A percentile compares a stretch with the other conserved stretches of the same genome.
Evolutionary conservation across 2,113 vertebrate genomes (phyloP).

Genomic region (Xiphias gladius): DNA sequence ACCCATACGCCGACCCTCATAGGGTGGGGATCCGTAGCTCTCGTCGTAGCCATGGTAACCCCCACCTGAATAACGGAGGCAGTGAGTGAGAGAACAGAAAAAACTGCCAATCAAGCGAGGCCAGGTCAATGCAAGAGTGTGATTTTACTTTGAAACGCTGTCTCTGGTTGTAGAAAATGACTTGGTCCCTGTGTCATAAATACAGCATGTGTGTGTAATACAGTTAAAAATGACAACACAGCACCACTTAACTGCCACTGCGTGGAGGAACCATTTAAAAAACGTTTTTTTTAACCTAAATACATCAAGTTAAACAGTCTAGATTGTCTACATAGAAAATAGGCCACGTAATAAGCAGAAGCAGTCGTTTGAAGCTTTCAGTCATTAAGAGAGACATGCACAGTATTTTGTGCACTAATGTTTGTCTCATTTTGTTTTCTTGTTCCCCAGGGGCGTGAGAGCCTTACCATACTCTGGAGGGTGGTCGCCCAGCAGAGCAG

Average conservation of each 20-base stretch:
- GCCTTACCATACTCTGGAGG: constrained; percentile 90
- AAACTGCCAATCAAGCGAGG: too few relatives aligned
- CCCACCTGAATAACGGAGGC: constrained; percentile 79
- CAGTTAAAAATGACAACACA: neutral
- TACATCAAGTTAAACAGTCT: neutral
- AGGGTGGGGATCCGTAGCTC: constrained; percentile 89
- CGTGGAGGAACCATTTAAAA: constrained; percentile 4
- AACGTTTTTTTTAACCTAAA: neutral
- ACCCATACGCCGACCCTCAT: constrained; percentile 92
- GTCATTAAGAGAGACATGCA: neutral
- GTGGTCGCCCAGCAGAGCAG: constrained; percentile 92
- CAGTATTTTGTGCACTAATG: too few relatives aligned
- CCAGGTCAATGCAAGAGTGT: neutral
- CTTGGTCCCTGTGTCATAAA: neutral
- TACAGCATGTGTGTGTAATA: too few relatives aligned
- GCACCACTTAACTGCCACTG: constrained; percentile 61
- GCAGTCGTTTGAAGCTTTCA: neutral
- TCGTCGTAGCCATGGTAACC: constrained; percentile 94
- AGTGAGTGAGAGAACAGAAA: neutral
- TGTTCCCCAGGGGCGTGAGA: neutral
- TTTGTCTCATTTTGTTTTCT: neutral
- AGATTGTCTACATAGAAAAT: neutral
- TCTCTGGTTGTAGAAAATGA: neutral
- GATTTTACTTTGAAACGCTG: neutral
- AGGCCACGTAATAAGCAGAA: neutral